These are phyloP conservation scores for Melanaphis sacchari DNA, from an alignment of 1,140 invertebrate species.

Conservation along the genomic window DNA sequence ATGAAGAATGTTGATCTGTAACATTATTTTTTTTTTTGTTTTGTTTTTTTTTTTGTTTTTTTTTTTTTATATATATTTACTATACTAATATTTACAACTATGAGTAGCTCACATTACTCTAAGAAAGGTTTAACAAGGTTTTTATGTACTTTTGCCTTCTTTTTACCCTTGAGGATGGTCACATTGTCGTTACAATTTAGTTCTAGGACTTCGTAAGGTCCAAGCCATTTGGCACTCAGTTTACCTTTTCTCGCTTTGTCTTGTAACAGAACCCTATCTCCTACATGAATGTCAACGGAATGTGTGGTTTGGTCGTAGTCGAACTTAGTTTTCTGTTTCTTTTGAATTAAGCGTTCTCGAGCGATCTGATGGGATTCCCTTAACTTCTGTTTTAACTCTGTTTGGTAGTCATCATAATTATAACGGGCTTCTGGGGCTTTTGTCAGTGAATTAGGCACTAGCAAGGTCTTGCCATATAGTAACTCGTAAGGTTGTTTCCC, in stretches of 20 bases:
- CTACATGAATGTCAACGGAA: too few species aligned
- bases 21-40: too few species aligned
- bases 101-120: too few species aligned
- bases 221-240: too few species aligned
- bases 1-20: too few species aligned
- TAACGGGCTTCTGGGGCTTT: neutral
- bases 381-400: neutral
- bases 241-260: too few species aligned
- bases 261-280: too few species aligned
- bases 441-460: neutral
- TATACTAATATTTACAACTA: too few species aligned
- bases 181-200: neutral
- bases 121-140: neutral
- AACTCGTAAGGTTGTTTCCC: neutral
- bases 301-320: too few species aligned
- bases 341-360: neutral
- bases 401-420: slow-evolving; percentile 10
- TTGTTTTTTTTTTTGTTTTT: too few species aligned
- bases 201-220: too few species aligned
- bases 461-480: neutral
- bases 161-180: neutral
- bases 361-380: slow-evolving; percentile 8
- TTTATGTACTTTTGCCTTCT: neutral
- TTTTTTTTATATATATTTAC: too few species aligned
- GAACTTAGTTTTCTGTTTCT: neutral